Base-by-base conservation (phyloP, 2,888 invertebrate species). In the Ypsolopha sequella region DNA sequence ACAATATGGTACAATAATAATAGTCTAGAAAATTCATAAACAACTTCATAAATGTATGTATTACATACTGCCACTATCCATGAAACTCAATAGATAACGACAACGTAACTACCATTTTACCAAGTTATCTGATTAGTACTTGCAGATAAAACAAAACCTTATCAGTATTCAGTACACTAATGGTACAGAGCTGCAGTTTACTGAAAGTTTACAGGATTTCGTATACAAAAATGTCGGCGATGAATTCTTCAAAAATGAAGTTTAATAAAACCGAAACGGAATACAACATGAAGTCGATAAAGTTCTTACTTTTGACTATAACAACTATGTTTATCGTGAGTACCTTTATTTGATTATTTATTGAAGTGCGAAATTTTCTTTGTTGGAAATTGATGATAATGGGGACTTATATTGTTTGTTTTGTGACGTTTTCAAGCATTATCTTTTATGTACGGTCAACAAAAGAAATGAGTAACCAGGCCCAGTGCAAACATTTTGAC, bases 311-410 rank as follows among this genome's bases (percentile, higher is more conserved):
- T 66, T 56, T 86, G 60, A 80, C 80, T 0, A 84, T 86, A 51
- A 85, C 84, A 0, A 62, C 75, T 4, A 84, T 86, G 84, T 86
- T 82, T 59, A 69, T 84, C 58, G 86, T 85, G 58, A 82, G 85
- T 82, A 65, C 11, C 10, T 44, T 6, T 36, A 24, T 24, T 4
- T 24, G 4, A 2, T 24, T 24, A 24, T 4, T 24, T 24, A 24
- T 2, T 3, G 24, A 24, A 24, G 2, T 24, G 24, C 24, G 24
- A 2, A 24, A 24, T 24, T 24, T 24, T 4, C 24, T 24, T 24
- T 24, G 24, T 24, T 24, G 2, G 4, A 3, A 3, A 24, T 24
- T n/a, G n/a, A 24, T 24, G 24, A 24, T 4, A 24, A 24, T 24
- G 24, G 24, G 24, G 24, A 4, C n/a, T n/a, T 24, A 2, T 24